phyloP scores from a whole-genome alignment of 1,140 invertebrate genomes.

The Pogonus chalceus region DNA sequence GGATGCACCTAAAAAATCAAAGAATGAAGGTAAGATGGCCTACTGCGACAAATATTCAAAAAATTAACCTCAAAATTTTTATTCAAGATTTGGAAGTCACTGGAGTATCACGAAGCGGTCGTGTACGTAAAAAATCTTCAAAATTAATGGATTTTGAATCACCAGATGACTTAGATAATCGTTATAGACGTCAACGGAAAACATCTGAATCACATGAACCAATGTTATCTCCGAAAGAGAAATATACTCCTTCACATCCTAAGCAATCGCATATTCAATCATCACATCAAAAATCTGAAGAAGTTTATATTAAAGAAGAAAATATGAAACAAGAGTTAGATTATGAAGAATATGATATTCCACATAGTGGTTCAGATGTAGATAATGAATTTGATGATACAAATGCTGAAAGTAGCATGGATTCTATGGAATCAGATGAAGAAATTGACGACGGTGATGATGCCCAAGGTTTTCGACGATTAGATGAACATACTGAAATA shows the following conservation, averaged over 20 bases:
- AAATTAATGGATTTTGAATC: slow-evolving; percentile 89
- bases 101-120: slow-evolving; percentile 74
- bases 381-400: slow-evolving; percentile 31
- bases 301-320: slow-evolving; percentile 14
- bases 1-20: no score
- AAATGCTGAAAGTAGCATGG: slow-evolving; percentile 24
- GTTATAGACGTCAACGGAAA: slow-evolving; percentile 39
- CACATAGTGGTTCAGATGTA: slow-evolving; percentile 31
- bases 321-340: slow-evolving; percentile 17
- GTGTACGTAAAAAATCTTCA: slow-evolving; percentile 87
- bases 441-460: slow-evolving; percentile 39
- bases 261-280: no score
- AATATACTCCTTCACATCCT: slow-evolving; percentile 41
- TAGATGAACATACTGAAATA: slow-evolving; percentile 43
- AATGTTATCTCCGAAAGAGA: slow-evolving; percentile 30
- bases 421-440: slow-evolving; percentile 38
- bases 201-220: slow-evolving; percentile 26
- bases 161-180: slow-evolving; percentile 54
- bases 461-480: slow-evolving; percentile 40
- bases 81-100: slow-evolving; percentile 73
- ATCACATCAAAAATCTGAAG: slow-evolving; percentile 36
- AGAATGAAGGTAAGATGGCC: no score
- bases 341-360: slow-evolving; percentile 43
- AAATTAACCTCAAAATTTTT: no score
- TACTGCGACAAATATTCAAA: no score